Evolutionary conservation across 2,888 invertebrate genomes (phyloP).

Genomic region (Epsilonema sp.): DNA sequence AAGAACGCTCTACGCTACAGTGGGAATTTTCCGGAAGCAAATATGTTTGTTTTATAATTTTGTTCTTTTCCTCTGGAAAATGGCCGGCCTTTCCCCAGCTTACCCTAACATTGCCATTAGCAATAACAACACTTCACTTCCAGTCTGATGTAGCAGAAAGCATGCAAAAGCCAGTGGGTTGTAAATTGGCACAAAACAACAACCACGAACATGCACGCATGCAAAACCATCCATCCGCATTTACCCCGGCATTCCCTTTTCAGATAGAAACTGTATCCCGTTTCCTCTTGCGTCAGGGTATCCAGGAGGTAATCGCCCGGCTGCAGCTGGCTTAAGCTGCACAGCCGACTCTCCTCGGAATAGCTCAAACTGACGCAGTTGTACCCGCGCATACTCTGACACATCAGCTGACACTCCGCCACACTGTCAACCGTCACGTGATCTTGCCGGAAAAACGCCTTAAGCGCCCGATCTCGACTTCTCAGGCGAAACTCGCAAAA

Average conservation of each 20-base stretch:
- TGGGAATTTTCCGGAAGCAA: too few relatives aligned
- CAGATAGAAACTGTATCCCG: background rate
- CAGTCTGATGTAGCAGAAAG: too few relatives aligned
- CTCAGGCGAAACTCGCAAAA: conserved; percentile 1
- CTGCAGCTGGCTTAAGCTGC: background rate
- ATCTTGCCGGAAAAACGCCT: conserved; percentile 2
- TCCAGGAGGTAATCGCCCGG: background rate
- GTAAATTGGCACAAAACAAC: too few relatives aligned
- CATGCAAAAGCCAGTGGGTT: too few relatives aligned
- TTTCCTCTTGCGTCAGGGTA: background rate
- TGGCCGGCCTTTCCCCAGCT: background rate
- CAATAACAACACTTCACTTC: too few relatives aligned
- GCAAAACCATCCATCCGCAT: background rate
- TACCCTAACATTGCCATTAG: conserved; percentile 6
- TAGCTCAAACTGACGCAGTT: background rate
- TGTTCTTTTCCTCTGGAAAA: too few relatives aligned
- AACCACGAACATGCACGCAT: background rate
- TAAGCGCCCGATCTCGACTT: background rate
- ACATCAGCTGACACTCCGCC: conserved; percentile 1
- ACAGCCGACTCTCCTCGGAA: background rate
- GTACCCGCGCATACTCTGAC: background rate
- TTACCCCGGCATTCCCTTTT: background rate
- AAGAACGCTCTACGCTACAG: too few relatives aligned
- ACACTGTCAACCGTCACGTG: background rate
- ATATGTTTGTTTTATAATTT: too few relatives aligned